Evolutionary conservation across 2,797 vertebrate genomes (phyloP).

Genomic region (Poeciliopsis paucimaculata): DNA sequence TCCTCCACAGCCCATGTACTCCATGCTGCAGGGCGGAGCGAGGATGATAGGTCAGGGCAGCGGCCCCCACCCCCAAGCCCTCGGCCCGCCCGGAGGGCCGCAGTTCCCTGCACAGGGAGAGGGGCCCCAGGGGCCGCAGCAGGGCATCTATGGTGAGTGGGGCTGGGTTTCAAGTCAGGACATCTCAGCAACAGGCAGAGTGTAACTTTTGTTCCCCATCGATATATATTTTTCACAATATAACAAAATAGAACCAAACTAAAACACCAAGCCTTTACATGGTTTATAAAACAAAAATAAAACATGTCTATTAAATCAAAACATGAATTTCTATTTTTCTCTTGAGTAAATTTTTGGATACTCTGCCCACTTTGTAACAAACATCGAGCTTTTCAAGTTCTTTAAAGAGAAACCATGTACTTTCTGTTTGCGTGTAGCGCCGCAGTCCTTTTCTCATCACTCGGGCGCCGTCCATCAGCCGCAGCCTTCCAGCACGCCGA

Average conservation of each 20-base stretch:
- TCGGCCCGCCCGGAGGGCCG: conserved; percentile 87
- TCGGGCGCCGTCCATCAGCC: conserved; percentile 88
- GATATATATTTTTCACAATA: no score
- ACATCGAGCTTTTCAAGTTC: no score
- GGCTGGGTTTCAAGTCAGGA: neutral
- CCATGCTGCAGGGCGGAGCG: conserved; percentile 89
- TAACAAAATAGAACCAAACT: no score
- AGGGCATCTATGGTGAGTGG: conserved; percentile 88
- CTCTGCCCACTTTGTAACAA: no score
- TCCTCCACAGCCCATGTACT: conserved; percentile 83
- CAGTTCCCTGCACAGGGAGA: conserved; percentile 88
- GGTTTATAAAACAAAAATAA: no score
- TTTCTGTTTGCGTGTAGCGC: conserved; percentile 67
- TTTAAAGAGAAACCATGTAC: no score
- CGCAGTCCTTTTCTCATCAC: conserved; percentile 90
- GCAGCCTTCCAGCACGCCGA: conserved; percentile 92
- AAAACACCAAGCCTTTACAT: no score
- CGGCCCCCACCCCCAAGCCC: conserved; percentile 85
- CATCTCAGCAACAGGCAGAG: neutral
- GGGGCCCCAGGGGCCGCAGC: conserved; percentile 86
- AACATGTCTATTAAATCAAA: no score
- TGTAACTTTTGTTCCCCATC: no score
- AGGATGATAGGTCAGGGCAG: conserved; percentile 88
- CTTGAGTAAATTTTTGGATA: no score
- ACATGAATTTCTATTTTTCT: no score